A percentile compares a stretch with the other conserved stretches of the same genome.
These are phyloP conservation scores for Opisthocomus hoazin DNA, from an alignment of 2,113 vertebrate genomes.

Conservation along the genomic window DNA sequence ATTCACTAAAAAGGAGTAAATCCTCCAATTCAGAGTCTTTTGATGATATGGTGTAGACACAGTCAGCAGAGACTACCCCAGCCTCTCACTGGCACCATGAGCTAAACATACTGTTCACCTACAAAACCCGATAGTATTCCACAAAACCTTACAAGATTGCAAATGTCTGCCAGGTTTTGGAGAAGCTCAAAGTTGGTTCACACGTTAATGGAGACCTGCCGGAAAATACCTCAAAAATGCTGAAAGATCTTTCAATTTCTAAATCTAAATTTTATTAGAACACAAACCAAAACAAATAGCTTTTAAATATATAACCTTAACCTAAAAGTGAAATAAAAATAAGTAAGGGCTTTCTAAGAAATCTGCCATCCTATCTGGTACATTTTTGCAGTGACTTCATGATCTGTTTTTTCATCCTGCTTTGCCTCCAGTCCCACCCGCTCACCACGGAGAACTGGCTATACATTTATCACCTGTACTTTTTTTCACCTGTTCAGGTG, in stretches of 20 bases:
- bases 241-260: not conserved
- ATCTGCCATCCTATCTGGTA: not conserved
- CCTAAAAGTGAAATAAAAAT: not conserved
- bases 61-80: not conserved
- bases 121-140: not conserved
- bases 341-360: not conserved
- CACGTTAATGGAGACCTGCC: not conserved
- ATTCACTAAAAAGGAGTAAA: not conserved
- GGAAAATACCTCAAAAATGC: not conserved
- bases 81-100: not conserved
- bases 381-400: not conserved
- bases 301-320: not conserved
- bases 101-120: not conserved
- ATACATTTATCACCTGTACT: not conserved
- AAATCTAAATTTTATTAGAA: not conserved
- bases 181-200: not conserved
- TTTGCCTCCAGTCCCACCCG: not conserved
- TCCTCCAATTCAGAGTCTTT: not conserved
- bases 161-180: not conserved
- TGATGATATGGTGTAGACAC: not conserved
- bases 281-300: not conserved
- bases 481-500: not conserved
- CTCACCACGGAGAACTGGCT: not conserved
- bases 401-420: not conserved
- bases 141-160: not conserved